Percentiles rank a stretch among this genome's conserved stretches.
These are phyloP conservation scores for Conops quadrifasciatus DNA, from an alignment of 2,888 invertebrate species.

Conservation along the genomic window DNA sequence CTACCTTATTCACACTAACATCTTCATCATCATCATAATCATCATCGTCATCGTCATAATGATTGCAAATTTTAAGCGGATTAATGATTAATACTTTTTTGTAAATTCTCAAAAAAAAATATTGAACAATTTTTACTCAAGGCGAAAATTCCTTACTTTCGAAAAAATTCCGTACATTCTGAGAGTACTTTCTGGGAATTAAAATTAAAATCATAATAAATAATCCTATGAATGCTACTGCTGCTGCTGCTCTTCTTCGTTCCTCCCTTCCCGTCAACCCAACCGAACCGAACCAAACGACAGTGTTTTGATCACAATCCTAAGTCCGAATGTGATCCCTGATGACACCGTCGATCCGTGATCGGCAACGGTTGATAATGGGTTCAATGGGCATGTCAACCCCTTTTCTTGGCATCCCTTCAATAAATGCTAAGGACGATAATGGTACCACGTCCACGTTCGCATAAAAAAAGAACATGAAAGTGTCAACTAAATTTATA, in stretches of 20 bases:
- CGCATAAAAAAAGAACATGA: too few species aligned
- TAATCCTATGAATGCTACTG: neutral
- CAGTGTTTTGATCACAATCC: too few species aligned
- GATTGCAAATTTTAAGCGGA: too few species aligned
- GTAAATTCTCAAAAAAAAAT: too few species aligned
- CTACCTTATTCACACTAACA: neutral
- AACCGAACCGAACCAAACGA: too few species aligned
- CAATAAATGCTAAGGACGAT: conserved; percentile 10
- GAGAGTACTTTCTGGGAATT: neutral
- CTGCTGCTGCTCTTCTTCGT: too few species aligned
- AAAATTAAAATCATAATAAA: conserved; percentile 8
- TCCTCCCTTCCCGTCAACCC: too few species aligned
- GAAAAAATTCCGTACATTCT: too few species aligned
- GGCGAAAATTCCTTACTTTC: too few species aligned
- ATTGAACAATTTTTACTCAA: too few species aligned
- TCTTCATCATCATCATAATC: conserved; percentile 27
- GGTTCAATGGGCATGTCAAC: conserved; percentile 60
- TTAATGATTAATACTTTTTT: too few species aligned
- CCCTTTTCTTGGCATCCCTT: conserved; percentile 49
- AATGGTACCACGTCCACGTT: conserved; percentile 6
- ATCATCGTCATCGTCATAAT: neutral
- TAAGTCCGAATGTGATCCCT: conserved; percentile 50
- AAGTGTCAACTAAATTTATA: conserved; percentile 22
- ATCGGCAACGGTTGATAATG: conserved; percentile 60
- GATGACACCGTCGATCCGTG: conserved; percentile 47